A percentile compares a stretch with the other conserved stretches of the same genome.
phyloP scores from a whole-genome alignment of 2,888 invertebrate genomes.

The Flabesymbios commensalis region DNA sequence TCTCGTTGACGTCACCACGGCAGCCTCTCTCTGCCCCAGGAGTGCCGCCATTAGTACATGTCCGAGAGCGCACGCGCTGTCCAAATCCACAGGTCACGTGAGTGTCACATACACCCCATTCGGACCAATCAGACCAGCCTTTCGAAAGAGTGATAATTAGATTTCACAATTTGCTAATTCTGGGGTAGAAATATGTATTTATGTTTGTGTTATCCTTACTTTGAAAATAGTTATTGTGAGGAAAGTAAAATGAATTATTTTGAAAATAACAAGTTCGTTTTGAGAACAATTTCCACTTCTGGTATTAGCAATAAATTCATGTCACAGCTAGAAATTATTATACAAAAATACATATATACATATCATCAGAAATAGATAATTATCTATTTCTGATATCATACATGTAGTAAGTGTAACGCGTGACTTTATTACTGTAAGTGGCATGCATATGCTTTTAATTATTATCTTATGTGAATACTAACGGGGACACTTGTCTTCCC shows the following conservation, averaged over 20 bases:
- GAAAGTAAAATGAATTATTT: background rate
- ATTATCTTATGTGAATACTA: no score
- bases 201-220: background rate
- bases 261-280: background rate
- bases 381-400: no score
- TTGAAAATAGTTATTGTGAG: background rate
- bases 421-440: background rate
- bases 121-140: constrained; percentile 54
- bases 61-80: constrained; percentile 39
- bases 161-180: background rate
- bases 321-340: background rate
- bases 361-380: no score
- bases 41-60: constrained; percentile 42
- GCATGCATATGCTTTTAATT: no score
- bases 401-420: background rate
- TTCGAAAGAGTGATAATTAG: background rate
- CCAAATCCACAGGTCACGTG: constrained; percentile 49
- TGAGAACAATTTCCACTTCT: constrained; percentile 26
- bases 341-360: background rate
- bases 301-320: background rate
- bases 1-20: constrained; percentile 28
- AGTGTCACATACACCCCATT: constrained; percentile 50
- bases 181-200: background rate
- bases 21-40: constrained; percentile 26
- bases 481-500: constrained; percentile 25